phyloP scores from a whole-genome alignment of 1,140 invertebrate genomes.

The Sipha flava region DNA sequence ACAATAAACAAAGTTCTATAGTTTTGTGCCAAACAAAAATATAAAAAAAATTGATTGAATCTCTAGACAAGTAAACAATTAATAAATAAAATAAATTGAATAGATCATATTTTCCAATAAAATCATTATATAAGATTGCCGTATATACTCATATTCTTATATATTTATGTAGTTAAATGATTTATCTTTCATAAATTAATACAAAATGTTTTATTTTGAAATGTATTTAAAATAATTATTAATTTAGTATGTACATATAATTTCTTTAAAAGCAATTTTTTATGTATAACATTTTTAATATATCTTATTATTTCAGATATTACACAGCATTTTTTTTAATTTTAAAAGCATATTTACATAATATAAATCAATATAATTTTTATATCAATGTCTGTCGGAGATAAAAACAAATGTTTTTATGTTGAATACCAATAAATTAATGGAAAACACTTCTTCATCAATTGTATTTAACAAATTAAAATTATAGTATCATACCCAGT shows the following conservation, averaged over 20 bases:
- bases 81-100: neutral
- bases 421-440: no score
- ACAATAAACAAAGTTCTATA: neutral
- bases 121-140: neutral
- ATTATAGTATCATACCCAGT: no score
- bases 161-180: neutral
- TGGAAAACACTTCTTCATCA: no score
- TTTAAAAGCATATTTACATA: no score
- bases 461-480: no score
- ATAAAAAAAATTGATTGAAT: neutral
- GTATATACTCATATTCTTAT: no score
- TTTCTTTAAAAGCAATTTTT: neutral
- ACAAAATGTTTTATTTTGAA: neutral
- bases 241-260: neutral
- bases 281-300: slow-evolving; percentile 1
- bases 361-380: no score
- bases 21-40: neutral
- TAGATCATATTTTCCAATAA: neutral
- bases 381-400: neutral
- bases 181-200: neutral
- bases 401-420: neutral
- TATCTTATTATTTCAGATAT: neutral
- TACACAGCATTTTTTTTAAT: neutral
- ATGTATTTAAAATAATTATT: neutral
- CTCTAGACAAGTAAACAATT: neutral